Base-by-base conservation (phyloP, 1,140 invertebrate species). In the Drosophila gunungcola region DNA sequence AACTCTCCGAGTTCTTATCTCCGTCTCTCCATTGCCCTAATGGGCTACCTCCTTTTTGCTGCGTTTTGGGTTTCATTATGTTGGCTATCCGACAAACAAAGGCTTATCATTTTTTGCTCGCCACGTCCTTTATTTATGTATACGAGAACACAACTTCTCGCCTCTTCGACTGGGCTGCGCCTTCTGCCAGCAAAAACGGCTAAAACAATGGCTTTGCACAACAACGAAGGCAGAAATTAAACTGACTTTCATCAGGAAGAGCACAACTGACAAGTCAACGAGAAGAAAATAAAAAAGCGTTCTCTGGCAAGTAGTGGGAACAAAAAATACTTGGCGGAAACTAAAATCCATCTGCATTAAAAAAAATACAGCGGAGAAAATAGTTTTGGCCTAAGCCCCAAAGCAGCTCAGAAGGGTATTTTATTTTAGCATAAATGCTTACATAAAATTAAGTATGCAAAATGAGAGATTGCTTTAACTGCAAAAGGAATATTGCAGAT, bases 101-200 rank as follows among this genome's bases (percentile, higher is more conserved):
- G 73, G 80, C 77, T 77, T 85, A 85, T 84, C 65, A 84, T 80
- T 84, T 83, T 82, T 74, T 74, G 46, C 43, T 25, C 42, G 29
- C n/a, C 48, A 45, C 55, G 21, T 55, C 38, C 36, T 43, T 68
- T 54, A 55, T 57, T 77, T 73, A 54, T 62, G 55, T 72, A 63
- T 64, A 16, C n/a, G 32, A 29, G 42, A 60, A 65, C 43, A 65
- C 62, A 57, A 49, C 53, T 46, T 58, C 53, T 29, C 63, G 49
- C n/a, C 41, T 34, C 27, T 43, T 29, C 10, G 34, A 38, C 36
- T 13, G 9, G 13, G 29, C 27, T 25, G 43, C 53, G 49, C 52
- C 48, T 49, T 39, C 64, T 64, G 48, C 53, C 72, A 54, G 78
- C 67, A 51, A 82, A 80, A 83, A 65, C 43, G 29, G 51, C 41